These are phyloP conservation scores for Sinodicranocentrus sp. DNA, from an alignment of 2,888 invertebrate genomes.

Conservation along the genomic window DNA sequence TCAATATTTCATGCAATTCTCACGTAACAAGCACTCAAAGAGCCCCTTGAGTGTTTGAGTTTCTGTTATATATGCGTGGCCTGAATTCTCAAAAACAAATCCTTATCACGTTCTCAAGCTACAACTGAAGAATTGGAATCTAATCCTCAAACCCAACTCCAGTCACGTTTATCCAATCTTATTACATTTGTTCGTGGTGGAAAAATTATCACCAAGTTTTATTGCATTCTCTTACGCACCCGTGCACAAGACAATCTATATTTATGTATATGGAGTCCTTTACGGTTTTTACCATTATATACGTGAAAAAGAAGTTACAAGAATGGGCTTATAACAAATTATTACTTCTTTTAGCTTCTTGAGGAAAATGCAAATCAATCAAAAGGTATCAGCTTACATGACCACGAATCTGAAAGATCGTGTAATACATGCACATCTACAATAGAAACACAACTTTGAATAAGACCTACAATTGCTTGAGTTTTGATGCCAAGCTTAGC, in stretches of 20 bases:
- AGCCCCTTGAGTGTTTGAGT: too few relatives aligned
- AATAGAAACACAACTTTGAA: neutral
- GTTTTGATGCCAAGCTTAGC: too few relatives aligned
- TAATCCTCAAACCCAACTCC: conserved; percentile 32
- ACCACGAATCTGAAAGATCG: neutral
- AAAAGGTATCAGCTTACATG: conserved; percentile 24
- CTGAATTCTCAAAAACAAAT: too few relatives aligned
- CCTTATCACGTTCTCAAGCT: too few relatives aligned
- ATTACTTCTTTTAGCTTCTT: conserved; percentile 17
- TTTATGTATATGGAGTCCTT: neutral
- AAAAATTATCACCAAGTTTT: conserved; percentile 6
- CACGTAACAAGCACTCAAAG: too few relatives aligned
- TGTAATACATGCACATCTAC: conserved; percentile 7
- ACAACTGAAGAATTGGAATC: conserved; percentile 23
- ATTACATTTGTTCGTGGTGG: conserved; percentile 20
- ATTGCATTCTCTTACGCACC: neutral
- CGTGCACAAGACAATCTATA: neutral
- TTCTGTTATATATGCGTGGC: too few relatives aligned
- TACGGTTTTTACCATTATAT: neutral
- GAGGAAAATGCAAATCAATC: conserved; percentile 60
- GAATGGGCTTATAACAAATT: conserved; percentile 23
- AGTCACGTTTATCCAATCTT: conserved; percentile 63
- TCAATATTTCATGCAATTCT: too few relatives aligned
- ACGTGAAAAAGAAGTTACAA: too few relatives aligned
- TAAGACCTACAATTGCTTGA: too few relatives aligned